Conservation (phyloP, 2,113 vertebrate species). For the Clinocottus analis region DNA sequence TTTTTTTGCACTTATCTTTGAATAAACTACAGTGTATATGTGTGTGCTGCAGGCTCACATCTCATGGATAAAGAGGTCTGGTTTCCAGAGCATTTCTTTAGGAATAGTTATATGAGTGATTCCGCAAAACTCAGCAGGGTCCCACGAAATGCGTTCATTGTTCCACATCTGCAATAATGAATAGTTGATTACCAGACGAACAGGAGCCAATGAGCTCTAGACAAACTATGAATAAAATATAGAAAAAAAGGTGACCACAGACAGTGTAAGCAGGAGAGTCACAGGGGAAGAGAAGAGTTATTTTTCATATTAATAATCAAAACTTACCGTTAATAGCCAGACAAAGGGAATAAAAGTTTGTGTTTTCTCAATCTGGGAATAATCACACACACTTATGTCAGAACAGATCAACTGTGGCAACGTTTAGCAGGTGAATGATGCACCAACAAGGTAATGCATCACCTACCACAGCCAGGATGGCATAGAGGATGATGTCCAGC, state of each 20-base stretch:
- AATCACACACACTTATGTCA: neutral
- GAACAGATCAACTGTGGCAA: neutral
- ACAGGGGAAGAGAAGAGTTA: neutral
- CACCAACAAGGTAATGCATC: neutral
- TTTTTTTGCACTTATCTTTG: neutral
- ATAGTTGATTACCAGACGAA: neutral
- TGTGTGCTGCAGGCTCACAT: conserved; percentile 66
- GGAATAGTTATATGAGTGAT: conserved; percentile 69
- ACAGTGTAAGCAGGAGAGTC: neutral
- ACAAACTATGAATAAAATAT: neutral
- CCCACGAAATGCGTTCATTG: conserved; percentile 73
- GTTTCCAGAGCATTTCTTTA: conserved; percentile 68
- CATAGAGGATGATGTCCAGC: conserved; percentile 71
- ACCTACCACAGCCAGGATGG: conserved; percentile 78
- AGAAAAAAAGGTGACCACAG: neutral
- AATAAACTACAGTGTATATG: neutral
- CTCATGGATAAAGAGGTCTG: conserved; percentile 71
- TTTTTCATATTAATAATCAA: neutral
- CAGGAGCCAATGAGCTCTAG: neutral
- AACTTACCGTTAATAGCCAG: conserved; percentile 69
- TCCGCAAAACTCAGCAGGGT: conserved; percentile 75
- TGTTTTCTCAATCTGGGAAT: conserved; percentile 76
- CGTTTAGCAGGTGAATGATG: neutral
- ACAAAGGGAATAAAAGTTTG: conserved; percentile 75
- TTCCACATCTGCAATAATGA: conserved; percentile 63